Percentiles rank a stretch among this genome's conserved stretches.
Conservation (phyloP, 1,140 invertebrate genomes). For the roundworm (Caenorhabditis elegans) region WBcel235 BX284605.5:9040001-9040500, state of each 20-base stretch:
- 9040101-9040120: too few relatives aligned
- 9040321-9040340: too few relatives aligned
- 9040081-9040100: not conserved
- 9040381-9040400: not conserved
- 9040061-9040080: not conserved
- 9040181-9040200: not conserved
- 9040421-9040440: too few relatives aligned
- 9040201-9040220: not conserved
- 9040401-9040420: too few relatives aligned
- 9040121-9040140: not conserved
- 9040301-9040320: too few relatives aligned
- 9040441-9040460: too few relatives aligned
- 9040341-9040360: too few relatives aligned
- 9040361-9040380: too few relatives aligned
- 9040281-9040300: too few relatives aligned
- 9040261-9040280: not conserved
- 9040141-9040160: conserved; percentile 14
- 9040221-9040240: not conserved
- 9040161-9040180: not conserved
- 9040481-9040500: too few relatives aligned
- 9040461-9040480: too few relatives aligned
- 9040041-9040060: not conserved
- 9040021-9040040: not conserved
- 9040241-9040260: not conserved
- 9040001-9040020: not conserved